Conservation (phyloP, 2,888 invertebrate species). For the Tipula confusa region DNA sequence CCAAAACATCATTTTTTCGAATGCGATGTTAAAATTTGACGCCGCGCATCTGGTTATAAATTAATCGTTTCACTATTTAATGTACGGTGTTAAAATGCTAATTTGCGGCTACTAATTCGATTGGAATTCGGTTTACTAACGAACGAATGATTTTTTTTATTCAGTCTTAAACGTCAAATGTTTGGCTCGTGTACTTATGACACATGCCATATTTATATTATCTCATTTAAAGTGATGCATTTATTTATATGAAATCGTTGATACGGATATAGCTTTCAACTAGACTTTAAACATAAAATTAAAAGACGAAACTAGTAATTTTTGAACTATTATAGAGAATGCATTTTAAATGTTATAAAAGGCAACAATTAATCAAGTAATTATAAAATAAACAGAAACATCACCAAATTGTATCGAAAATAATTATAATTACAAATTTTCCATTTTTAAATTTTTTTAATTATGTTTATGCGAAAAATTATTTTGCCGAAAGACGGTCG, state of each 20-base stretch:
- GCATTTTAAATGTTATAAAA: not conserved
- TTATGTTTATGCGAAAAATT: not conserved
- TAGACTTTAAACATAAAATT: not conserved
- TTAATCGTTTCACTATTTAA: not conserved
- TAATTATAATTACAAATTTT: not conserved
- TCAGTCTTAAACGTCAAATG: not conserved
- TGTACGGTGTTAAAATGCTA: not conserved
- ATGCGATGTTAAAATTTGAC: not conserved
- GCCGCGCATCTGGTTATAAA: not conserved
- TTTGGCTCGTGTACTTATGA: not conserved
- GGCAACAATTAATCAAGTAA: not conserved
- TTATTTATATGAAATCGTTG: not conserved
- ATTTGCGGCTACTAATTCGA: not conserved
- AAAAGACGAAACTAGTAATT: not conserved
- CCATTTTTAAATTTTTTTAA: not conserved
- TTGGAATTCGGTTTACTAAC: not conserved
- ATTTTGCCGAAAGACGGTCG: not conserved
- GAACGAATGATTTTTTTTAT: not conserved
- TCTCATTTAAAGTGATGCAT: not conserved
- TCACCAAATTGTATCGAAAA: not conserved
- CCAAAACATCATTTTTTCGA: not conserved
- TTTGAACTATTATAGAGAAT: not conserved
- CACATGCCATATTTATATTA: not conserved
- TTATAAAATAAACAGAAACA: not conserved
- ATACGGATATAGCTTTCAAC: not conserved